Percentiles rank a stretch among this genome's conserved stretches.
phyloP scores from a whole-genome alignment of 2,888 invertebrate species.

The Lymantria dispar region DNA sequence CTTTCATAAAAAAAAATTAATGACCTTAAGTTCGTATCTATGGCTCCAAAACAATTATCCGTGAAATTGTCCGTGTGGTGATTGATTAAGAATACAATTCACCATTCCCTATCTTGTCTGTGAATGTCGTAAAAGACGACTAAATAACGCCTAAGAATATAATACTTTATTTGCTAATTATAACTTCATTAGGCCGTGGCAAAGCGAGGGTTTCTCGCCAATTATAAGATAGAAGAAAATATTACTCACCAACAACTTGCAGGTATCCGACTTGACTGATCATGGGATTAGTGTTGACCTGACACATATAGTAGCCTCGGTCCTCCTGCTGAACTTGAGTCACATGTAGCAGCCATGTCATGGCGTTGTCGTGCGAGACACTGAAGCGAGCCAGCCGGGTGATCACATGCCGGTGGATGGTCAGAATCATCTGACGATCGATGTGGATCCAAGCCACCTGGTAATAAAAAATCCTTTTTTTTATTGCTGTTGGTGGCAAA shows the following conservation, averaged over 20 bases:
- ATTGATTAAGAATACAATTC: no score
- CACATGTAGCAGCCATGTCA: constrained; percentile 95
- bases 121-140: no score
- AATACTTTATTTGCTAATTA: no score
- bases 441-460: constrained; percentile 98
- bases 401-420: constrained; percentile 95
- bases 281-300: constrained; percentile 96
- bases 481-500: no score
- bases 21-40: no score
- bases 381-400: constrained; percentile 95
- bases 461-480: constrained; percentile 1
- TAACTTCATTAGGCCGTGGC: neutral
- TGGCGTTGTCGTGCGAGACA: constrained; percentile 95
- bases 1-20: no score
- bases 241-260: constrained; percentile 93
- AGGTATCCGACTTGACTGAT: constrained; percentile 96
- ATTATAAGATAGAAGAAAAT: neutral
- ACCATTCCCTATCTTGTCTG: no score
- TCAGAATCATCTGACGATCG: constrained; percentile 95
- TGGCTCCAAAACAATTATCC: no score
- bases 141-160: no score
- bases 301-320: constrained; percentile 95
- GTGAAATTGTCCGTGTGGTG: no score
- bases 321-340: constrained; percentile 96
- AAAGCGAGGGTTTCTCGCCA: neutral